These are phyloP conservation scores for Dasypogon diadema DNA, from an alignment of 2,888 invertebrate genomes.

Conservation along the genomic window DNA sequence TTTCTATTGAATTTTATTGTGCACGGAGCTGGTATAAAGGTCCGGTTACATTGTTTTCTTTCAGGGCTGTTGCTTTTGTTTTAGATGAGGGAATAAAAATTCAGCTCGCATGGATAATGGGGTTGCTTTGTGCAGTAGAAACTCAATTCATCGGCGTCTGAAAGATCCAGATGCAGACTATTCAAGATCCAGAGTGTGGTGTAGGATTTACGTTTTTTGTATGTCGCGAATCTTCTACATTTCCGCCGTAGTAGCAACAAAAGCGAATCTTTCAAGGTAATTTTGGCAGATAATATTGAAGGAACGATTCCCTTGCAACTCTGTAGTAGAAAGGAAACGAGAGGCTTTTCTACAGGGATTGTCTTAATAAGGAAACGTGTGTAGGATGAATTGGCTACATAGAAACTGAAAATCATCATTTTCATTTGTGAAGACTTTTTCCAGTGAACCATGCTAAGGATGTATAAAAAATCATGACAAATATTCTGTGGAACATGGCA, in stretches of 20 bases:
- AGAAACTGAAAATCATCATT: not conserved
- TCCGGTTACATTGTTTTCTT: conserved; percentile 1
- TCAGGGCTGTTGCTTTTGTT: conserved; percentile 1
- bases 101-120: conserved; percentile 14
- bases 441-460: not conserved
- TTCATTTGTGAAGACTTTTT: not conserved
- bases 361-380: not conserved
- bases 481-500: not conserved
- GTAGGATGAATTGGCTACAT: not conserved
- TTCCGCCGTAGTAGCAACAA: no score
- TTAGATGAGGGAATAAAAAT: conserved; percentile 16
- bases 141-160: not conserved
- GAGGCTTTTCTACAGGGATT: no score
- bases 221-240: no score
- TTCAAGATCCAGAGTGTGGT: no score
- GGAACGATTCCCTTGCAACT: not conserved
- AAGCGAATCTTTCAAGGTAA: no score
- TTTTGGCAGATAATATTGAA: no score
- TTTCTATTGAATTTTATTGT: conserved; percentile 35
- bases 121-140: conserved; percentile 6
- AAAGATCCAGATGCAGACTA: not conserved
- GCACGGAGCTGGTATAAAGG: conserved; percentile 4
- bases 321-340: no score
- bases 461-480: not conserved
- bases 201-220: no score